Evolutionary conservation across 2,888 invertebrate genomes (phyloP), one percentile per base, ranked within the genome.

Genomic region (Theretra japonica): DNA sequence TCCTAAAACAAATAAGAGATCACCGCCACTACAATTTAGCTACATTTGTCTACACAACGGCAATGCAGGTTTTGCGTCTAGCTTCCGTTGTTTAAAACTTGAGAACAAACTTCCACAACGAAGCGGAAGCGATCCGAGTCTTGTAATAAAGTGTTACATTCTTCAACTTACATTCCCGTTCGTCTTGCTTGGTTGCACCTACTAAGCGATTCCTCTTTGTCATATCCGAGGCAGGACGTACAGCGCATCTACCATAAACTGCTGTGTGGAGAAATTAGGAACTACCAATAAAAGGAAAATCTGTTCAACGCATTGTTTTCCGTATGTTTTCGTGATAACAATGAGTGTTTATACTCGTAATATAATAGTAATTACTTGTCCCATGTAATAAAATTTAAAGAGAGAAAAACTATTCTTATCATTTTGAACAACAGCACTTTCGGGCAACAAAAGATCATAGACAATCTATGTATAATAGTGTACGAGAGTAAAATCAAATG

Each of bases 201-300:
- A 41, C 60, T 68, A 53, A 71, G 69, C 73, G 69, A 70, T 53
- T 69, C 56, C 71, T 73, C 68, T 73, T 70, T 69, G 70, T 70
- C 70, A 71, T 59, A 30, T 58, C 62, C 56, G 19, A 68, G 21
- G 41, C 41, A 41, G 41, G 11, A 41, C 11, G 2, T 41, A 41
- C 41, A 41, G 41, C 41, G 41, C 41, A 41, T 41, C 15, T 41
- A 41, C 11, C 41, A 11, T 41, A 41, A 28, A 15, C 11, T 15
- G 41, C 11, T 3, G 11, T 15, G 41, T 41, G 41, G 41, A 41
- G 41, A 41, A 2, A 11, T 41, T 28, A 0, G 0, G 33, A 33
- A 33, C 8, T 33, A 33, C 33, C 11, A 41, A 11, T 11, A 41
- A 41, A 41, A 15, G 41, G 0, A 41, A 2, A 15, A 41, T 11